Evolutionary conservation across 1,140 invertebrate species (phyloP), one percentile per base, ranked within the genome.

Genomic region (Micrasema minimum): DNA sequence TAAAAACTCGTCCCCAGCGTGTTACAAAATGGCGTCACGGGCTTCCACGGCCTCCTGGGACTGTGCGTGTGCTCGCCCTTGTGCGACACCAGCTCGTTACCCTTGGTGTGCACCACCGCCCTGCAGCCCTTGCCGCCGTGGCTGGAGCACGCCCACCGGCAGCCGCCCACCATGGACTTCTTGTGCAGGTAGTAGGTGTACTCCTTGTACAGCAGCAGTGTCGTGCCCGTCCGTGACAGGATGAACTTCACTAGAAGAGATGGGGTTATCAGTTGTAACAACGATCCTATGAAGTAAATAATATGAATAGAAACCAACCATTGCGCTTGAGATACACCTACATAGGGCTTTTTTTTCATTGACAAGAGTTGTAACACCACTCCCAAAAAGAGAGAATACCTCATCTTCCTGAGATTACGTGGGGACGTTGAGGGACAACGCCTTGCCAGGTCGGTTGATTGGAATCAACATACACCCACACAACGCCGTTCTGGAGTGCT

Each of bases 161-260:
- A 69, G n/a, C 66, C 38, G 1, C 66, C 66, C 1, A 59, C 14
- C 53, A 62, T 22, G 26, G 55, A 64, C 26, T 50, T 62, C 38
- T 69, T 69, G 57, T 64, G 67, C n/a, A 62, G 46, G 31, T 53
- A 69, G 46, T 69, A 69, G 1, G 67, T 69, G 20, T 69, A 69
- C 2, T 62, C 37, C 16, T 69, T 69, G 26, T 46, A 62, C 9
- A 50, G 26, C 35, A 69, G 37, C 6, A 69, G 67, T 9, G 55
- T 69, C 9, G 41, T 69, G 14, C 67, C 67, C 11, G 43, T 69
- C 16, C 67, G 35, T 20, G 67, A 69, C 11, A 64, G 31, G 7
- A 69, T 51, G 35, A 23, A 69, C 31, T 62, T 64, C 18, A 45
- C 67, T 67, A 37, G 38, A 67, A 66, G 18, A 51, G 11, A 14